phyloP scores from a whole-genome alignment of 2,797 vertebrate species.

The Buceros bicornis region DNA sequence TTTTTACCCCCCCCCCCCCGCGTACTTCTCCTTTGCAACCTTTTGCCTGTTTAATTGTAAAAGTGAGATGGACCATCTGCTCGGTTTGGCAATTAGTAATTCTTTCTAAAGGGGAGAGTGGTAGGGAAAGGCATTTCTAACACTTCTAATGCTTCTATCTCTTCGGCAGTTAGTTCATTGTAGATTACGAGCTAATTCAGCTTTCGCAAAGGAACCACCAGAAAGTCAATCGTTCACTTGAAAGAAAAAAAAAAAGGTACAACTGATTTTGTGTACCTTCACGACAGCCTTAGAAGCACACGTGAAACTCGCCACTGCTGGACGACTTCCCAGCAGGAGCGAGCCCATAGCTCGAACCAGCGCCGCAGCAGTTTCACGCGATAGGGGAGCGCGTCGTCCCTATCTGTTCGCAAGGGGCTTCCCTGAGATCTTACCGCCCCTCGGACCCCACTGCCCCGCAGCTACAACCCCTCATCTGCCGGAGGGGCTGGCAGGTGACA shows the following conservation, averaged over 20 bases:
- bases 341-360: accelerated
- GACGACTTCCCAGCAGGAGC: accelerated
- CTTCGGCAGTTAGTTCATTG: neutral
- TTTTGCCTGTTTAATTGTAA: neutral
- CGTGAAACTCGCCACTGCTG: accelerated
- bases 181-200: neutral
- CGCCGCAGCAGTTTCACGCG: accelerated
- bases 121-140: neutral
- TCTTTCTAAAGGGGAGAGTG: neutral
- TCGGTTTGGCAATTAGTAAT: neutral
- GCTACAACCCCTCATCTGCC: accelerated
- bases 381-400: accelerated
- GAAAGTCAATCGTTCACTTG: too few relatives aligned
- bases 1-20: neutral
- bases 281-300: neutral
- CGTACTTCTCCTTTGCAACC: too few relatives aligned
- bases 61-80: accelerated
- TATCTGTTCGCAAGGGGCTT: accelerated
- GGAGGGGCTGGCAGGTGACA: too few relatives aligned
- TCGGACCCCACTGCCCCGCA: neutral
- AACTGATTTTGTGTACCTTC: too few relatives aligned
- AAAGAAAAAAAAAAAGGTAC: neutral
- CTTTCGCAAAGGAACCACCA: neutral
- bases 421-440: neutral
- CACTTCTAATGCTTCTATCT: neutral